phyloP scores from a whole-genome alignment of 2,113 vertebrate species.

The Catharus minimus region DNA sequence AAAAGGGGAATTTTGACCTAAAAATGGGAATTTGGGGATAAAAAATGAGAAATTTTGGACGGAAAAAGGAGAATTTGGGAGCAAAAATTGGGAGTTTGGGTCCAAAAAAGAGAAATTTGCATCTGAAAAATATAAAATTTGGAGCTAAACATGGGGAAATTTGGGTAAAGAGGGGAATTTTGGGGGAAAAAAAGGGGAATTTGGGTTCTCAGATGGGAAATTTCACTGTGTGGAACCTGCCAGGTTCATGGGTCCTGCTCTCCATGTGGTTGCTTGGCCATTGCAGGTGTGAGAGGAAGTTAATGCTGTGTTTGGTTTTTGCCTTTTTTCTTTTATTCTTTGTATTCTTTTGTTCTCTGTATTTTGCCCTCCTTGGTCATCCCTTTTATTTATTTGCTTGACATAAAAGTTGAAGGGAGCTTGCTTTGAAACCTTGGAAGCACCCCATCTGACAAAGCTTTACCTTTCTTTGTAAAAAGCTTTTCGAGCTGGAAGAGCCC shows the following conservation, averaged over 20 bases:
- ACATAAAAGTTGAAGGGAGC: slow-evolving; percentile 26
- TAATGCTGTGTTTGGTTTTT: background rate
- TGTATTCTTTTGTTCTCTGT: background rate
- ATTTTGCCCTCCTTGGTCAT: slow-evolving; percentile 5
- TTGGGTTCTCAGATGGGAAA: too few species aligned
- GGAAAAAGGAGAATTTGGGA: too few species aligned
- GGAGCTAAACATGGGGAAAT: too few species aligned
- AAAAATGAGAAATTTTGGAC: too few species aligned
- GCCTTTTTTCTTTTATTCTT: too few species aligned
- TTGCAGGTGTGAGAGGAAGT: background rate
- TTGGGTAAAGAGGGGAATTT: too few species aligned
- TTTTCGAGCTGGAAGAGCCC: slow-evolving; percentile 34
- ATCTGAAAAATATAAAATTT: too few species aligned
- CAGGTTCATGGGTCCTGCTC: background rate
- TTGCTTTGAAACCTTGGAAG: slow-evolving; percentile 37
- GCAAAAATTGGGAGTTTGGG: too few species aligned
- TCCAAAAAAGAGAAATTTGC: too few species aligned
- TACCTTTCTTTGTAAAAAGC: slow-evolving; percentile 36
- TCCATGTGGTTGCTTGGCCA: background rate
- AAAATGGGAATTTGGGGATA: too few species aligned
- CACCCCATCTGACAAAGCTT: slow-evolving; percentile 15
- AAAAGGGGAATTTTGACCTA: too few species aligned
- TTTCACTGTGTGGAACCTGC: background rate
- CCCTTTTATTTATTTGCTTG: slow-evolving; percentile 8
- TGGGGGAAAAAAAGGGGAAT: too few species aligned